Base-by-base conservation (phyloP, 1,140 invertebrate species). In the Drosophila tani region DNA sequence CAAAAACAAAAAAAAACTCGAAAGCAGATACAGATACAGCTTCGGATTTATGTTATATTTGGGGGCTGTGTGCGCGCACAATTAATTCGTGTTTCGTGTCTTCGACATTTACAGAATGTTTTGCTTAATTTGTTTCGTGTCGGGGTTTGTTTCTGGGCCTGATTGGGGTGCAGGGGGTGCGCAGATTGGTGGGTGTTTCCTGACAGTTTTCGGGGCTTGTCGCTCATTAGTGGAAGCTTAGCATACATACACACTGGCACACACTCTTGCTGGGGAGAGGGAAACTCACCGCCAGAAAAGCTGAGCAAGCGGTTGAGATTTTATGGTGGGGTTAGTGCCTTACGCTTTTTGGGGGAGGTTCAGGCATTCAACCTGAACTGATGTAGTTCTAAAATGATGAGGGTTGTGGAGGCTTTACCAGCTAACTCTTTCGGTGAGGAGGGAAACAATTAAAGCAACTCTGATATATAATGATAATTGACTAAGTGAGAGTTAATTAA, bases 101-200 rank as follows among this genome's bases (percentile, higher is more conserved):
- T 85, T 82, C 75, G 85, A 90, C 85, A 85, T 90, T 90, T 85
- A 90, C 85, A 90, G 90, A 90, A 90, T 90, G 85, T 90, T 90
- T 90, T 90, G 79, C 71, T 79, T 91, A 90, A 90, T 90, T 90
- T 90, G 79, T 90, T 87, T 60, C 71, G 47, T 87, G 83, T 75
- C 63, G 50, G 35, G 51, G 40, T 27, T 38, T 35, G 53, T 29
- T 19, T 21, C 9, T 58, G 35, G 60, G 14, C 11, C 19, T 38
- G 53, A n/a, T 24, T 56, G 40, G 29, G 32, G 38, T n/a, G 38
- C 35, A 50, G 32, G 67, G 55, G 29, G 38, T 9, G 35, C 19
- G 49, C 14, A 35, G 67, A 53, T 53, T 78, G 81, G 85, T 88
- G 85, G 85, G 85, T 85, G 85, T 90, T 85, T 67, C 70, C 66